phyloP scores from a whole-genome alignment of 2,888 invertebrate species.

The Carcina quercana region DNA sequence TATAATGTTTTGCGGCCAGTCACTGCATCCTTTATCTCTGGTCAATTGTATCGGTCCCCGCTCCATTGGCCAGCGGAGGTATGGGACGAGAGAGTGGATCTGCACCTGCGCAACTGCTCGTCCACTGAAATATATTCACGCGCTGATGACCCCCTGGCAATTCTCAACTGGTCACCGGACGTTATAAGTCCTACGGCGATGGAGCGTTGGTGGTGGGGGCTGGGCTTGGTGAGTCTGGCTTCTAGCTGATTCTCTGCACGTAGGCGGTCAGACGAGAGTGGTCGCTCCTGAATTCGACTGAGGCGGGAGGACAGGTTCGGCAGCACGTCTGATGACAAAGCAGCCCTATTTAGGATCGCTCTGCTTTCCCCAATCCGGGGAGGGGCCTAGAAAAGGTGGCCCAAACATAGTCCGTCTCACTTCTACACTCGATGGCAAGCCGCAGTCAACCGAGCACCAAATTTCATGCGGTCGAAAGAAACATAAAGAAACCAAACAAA shows the following conservation, averaged over 20 bases:
- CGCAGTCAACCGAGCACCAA: conserved; percentile 13
- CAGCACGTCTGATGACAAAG: conserved; percentile 16
- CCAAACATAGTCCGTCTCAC: conserved; percentile 17
- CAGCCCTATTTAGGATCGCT: conserved; percentile 20
- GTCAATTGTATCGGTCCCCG: too few relatives aligned
- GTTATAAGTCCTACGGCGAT: neutral
- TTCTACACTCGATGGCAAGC: conserved; percentile 7
- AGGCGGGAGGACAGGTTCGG: conserved; percentile 14
- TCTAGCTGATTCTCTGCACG: conserved; percentile 11
- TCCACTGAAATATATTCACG: too few relatives aligned
- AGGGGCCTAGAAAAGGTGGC: conserved; percentile 22
- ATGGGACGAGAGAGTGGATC: too few relatives aligned
- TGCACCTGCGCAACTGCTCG: too few relatives aligned
- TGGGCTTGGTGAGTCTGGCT: conserved; percentile 1
- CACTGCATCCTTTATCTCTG: too few relatives aligned
- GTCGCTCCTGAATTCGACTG: conserved; percentile 15
- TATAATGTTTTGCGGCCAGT: too few relatives aligned
- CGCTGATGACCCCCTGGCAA: too few relatives aligned
- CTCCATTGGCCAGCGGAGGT: too few relatives aligned
- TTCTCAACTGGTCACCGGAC: too few relatives aligned
- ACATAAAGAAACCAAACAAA: conserved; percentile 1
- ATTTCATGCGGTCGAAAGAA: conserved; percentile 3
- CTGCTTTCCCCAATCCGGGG: conserved; percentile 16
- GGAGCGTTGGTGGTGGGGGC: neutral
- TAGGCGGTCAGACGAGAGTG: conserved; percentile 11